phyloP scores from a whole-genome alignment of 2,888 invertebrate species.

The Patella pellucida region DNA sequence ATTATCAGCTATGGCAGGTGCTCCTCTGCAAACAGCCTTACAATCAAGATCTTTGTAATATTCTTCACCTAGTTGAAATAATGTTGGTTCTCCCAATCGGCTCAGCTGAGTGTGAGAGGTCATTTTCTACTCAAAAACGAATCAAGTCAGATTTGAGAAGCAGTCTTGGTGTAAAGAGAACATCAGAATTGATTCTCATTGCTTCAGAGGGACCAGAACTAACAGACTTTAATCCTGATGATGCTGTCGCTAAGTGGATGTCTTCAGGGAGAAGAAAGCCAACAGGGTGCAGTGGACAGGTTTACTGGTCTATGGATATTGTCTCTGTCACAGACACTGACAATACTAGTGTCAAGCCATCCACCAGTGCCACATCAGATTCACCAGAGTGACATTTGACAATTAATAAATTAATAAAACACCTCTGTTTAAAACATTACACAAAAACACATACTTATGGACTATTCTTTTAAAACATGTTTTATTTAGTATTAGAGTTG shows the following conservation, averaged over 20 bases:
- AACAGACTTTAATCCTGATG: not conserved
- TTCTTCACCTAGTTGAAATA: constrained; percentile 11
- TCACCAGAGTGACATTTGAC: too few species aligned
- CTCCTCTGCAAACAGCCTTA: constrained; percentile 9
- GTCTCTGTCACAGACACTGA: too few species aligned
- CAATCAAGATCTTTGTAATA: not conserved
- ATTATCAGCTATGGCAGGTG: constrained; percentile 5
- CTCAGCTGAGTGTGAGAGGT: constrained; percentile 12
- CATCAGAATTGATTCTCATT: not conserved
- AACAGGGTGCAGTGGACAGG: not conserved
- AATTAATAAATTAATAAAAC: too few species aligned
- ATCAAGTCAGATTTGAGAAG: constrained; percentile 8
- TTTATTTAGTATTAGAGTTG: too few species aligned
- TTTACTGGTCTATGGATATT: too few species aligned
- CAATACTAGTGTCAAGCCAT: too few species aligned
- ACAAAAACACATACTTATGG: too few species aligned
- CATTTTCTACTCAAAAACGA: not conserved
- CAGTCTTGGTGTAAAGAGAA: not conserved
- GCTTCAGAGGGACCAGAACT: not conserved
- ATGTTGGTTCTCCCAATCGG: not conserved
- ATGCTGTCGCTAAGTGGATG: constrained; percentile 4
- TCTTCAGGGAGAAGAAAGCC: not conserved
- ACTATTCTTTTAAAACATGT: too few species aligned
- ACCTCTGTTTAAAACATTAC: too few species aligned
- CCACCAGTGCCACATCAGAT: too few species aligned